These are phyloP conservation scores for Lycia hirtaria DNA, from an alignment of 2,888 invertebrate species.

Conservation along the genomic window DNA sequence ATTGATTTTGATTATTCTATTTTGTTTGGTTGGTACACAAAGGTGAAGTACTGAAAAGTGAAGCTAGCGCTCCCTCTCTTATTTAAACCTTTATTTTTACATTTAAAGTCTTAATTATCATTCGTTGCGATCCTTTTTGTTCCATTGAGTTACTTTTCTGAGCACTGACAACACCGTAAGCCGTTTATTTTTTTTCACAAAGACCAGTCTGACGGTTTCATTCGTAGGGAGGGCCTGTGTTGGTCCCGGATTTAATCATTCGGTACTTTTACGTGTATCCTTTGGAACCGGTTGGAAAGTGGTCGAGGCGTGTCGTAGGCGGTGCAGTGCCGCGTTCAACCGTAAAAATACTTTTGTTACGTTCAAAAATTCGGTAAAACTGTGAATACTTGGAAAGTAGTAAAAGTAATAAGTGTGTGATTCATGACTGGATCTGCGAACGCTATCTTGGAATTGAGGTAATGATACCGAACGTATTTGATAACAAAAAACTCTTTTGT, in stretches of 20 bases:
- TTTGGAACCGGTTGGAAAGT: constrained; percentile 80
- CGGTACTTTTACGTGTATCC: constrained; percentile 75
- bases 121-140: background rate
- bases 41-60: too few relatives aligned
- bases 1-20: too few relatives aligned
- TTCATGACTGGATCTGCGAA: constrained; percentile 35
- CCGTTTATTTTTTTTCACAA: constrained; percentile 55
- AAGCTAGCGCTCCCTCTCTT: too few relatives aligned
- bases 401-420: constrained; percentile 40
- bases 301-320: constrained; percentile 78
- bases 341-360: constrained; percentile 64
- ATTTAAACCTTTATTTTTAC: too few relatives aligned
- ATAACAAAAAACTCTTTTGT: constrained; percentile 49
- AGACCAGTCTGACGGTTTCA: constrained; percentile 60
- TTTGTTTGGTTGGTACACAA: too few relatives aligned
- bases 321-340: constrained; percentile 71
- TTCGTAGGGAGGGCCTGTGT: constrained; percentile 51
- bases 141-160: background rate
- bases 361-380: constrained; percentile 30
- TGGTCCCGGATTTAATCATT: constrained; percentile 39
- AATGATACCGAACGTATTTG: constrained; percentile 41
- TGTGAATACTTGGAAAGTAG: constrained; percentile 47
- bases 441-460: constrained; percentile 46
- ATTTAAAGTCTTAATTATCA: too few relatives aligned
- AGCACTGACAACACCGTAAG: constrained; percentile 61